These are phyloP conservation scores for Ginglymostoma cirratum DNA, from an alignment of 2,113 vertebrate genomes.

Conservation along the genomic window DNA sequence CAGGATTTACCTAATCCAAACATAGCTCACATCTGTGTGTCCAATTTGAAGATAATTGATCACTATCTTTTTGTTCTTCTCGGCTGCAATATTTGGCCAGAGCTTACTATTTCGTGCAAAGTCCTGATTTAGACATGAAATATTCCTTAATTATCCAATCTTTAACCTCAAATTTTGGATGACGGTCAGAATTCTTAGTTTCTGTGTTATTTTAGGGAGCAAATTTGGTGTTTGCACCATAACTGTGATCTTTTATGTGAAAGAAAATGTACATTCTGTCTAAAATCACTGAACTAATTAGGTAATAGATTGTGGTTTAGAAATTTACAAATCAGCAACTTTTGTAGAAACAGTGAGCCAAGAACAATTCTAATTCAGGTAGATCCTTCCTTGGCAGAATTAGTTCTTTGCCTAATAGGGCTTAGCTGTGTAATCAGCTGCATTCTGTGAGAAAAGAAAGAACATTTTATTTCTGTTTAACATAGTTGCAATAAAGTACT, in stretches of 20 bases:
- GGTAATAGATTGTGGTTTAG: neutral
- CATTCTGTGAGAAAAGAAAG: neutral
- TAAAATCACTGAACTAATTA: neutral
- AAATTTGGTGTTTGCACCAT: neutral
- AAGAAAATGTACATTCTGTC: neutral
- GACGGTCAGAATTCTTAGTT: neutral
- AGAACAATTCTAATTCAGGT: constrained; percentile 25
- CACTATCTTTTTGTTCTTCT: neutral
- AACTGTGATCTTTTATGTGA: neutral
- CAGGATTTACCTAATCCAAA: neutral
- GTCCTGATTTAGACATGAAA: neutral
- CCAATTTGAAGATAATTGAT: neutral
- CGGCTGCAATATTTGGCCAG: neutral
- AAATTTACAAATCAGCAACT: neutral
- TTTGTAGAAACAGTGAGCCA: neutral
- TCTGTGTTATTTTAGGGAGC: neutral
- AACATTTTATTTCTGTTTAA: neutral
- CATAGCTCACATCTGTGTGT: too few relatives aligned
- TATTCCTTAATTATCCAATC: neutral
- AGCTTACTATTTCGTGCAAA: neutral
- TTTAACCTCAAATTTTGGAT: neutral
- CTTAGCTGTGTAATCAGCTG: neutral
- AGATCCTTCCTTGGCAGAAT: constrained; percentile 9
- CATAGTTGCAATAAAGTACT: neutral
- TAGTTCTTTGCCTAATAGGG: neutral